Percentiles rank a stretch among this genome's conserved stretches.
phyloP scores from a whole-genome alignment of 1,140 invertebrate genomes.

The Triops longicaudatus region DNA sequence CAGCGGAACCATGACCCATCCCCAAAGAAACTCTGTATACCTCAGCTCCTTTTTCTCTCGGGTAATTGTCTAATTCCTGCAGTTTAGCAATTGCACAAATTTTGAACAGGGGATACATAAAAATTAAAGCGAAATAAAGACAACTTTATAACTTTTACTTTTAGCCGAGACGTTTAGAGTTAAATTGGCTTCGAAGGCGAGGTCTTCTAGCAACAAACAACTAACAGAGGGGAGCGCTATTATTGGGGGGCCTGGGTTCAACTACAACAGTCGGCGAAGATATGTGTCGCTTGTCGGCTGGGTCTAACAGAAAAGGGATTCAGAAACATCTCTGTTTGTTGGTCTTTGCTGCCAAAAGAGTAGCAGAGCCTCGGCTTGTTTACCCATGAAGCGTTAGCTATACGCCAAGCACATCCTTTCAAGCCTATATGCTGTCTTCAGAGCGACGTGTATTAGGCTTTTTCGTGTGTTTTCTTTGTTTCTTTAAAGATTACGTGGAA shows the following conservation, averaged over 20 bases:
- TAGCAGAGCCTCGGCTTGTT: not conserved
- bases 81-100: too few relatives aligned
- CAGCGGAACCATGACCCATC: not conserved
- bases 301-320: slow-evolving; percentile 1
- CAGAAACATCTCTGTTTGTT: not conserved
- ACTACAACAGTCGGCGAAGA: not conserved
- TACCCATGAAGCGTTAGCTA: not conserved
- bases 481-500: too few relatives aligned
- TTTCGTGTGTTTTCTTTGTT: too few relatives aligned
- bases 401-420: not conserved
- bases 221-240: not conserved
- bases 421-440: too few relatives aligned
- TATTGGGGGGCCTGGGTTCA: not conserved
- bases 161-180: not conserved
- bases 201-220: not conserved
- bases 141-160: too few relatives aligned
- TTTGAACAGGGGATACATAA: too few relatives aligned
- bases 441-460: too few relatives aligned
- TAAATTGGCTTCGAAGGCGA: not conserved
- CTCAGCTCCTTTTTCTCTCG: too few relatives aligned
- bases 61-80: too few relatives aligned
- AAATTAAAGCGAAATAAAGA: too few relatives aligned
- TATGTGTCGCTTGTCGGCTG: not conserved
- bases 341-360: slow-evolving; percentile 3
- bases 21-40: too few relatives aligned